These are phyloP conservation scores for Bubalus kerabau DNA, from an alignment of 2,113 vertebrate genomes.

Conservation along the genomic window DNA sequence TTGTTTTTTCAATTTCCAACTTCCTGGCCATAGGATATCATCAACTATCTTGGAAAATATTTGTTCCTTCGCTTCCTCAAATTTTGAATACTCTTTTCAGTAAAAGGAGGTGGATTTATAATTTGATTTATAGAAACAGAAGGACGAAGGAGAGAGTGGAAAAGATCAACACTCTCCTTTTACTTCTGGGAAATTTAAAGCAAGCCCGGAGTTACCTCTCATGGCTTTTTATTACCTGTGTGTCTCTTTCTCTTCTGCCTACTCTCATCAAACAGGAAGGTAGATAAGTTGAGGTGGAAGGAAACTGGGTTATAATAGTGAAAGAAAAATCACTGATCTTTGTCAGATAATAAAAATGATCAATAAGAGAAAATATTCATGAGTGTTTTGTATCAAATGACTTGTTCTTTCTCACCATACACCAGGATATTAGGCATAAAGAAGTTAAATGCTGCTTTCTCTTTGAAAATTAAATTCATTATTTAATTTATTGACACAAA, in stretches of 20 bases:
- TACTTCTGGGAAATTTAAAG: neutral
- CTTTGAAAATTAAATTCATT: neutral
- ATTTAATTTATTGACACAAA: neutral
- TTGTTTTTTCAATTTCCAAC: neutral
- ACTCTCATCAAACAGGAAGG: neutral
- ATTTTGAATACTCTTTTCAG: neutral
- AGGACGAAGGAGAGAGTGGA: neutral
- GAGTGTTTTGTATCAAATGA: neutral
- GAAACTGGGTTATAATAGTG: accelerated
- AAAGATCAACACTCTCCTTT: neutral
- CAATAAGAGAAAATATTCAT: neutral
- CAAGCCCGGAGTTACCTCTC: neutral
- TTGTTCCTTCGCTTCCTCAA: neutral
- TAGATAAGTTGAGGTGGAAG: neutral
- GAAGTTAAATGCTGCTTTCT: neutral
- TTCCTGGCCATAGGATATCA: neutral
- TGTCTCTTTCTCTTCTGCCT: neutral
- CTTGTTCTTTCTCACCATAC: neutral
- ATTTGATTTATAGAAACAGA: neutral
- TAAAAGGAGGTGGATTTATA: neutral
- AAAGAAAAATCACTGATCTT: neutral
- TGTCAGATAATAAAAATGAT: neutral
- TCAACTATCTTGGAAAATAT: neutral
- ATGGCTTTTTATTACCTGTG: neutral
- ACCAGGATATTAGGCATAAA: neutral